A percentile compares a stretch with the other conserved stretches of the same genome.
Evolutionary conservation across 1,140 invertebrate species (phyloP).

Genomic region (Apis cerana): DNA sequence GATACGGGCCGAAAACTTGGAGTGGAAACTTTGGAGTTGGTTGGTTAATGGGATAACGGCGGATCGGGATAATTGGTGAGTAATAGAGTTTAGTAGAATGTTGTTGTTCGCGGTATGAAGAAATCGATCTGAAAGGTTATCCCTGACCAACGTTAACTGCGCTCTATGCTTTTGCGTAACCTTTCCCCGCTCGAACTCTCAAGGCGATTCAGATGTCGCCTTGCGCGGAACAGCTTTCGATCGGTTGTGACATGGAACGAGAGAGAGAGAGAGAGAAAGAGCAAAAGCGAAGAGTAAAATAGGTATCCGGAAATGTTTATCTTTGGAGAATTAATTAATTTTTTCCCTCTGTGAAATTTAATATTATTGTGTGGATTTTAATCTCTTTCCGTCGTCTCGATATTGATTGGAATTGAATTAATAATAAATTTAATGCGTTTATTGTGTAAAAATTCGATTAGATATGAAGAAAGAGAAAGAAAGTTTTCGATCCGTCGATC

Average conservation of each 20-base stretch:
- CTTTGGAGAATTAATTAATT: no score
- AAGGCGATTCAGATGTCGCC: constrained; percentile 35
- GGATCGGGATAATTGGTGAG: neutral
- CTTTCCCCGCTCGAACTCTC: constrained; percentile 40
- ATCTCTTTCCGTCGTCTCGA: no score
- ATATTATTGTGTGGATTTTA: no score
- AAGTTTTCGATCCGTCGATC: neutral
- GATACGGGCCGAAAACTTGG: neutral
- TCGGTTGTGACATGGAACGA: neutral
- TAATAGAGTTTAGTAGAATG: neutral
- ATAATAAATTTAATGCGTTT: no score
- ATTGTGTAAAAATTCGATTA: no score
- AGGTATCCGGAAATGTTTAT: no score
- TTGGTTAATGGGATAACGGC: neutral
- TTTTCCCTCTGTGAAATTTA: no score
- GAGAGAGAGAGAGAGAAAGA: neutral
- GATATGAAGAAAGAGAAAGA: neutral
- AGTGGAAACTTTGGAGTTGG: neutral
- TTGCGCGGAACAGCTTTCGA: constrained; percentile 26
- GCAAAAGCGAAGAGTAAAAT: no score
- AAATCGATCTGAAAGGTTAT: constrained; percentile 42
- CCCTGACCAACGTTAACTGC: constrained; percentile 36
- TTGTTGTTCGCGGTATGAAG: neutral
- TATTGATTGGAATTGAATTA: no score
- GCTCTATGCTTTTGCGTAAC: constrained; percentile 31